Percentiles rank a stretch among this genome's conserved stretches.
Conservation (phyloP, 2,113 vertebrate species). For the Heptranchias perlo region DNA sequence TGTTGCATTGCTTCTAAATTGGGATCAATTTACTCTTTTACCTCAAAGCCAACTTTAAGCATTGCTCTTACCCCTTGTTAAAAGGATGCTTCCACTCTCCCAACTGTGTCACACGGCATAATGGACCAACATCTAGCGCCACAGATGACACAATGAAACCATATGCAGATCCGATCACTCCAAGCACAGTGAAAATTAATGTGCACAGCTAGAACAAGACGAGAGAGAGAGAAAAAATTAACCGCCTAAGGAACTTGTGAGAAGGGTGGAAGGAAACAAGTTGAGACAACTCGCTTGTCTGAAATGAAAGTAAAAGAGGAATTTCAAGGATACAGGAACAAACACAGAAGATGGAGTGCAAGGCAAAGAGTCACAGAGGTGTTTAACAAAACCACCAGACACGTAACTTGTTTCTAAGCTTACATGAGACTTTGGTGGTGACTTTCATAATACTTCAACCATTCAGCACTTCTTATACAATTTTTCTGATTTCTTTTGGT, state of each 20-base stretch:
- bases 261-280: background rate
- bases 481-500: background rate
- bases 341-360: background rate
- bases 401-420: no score
- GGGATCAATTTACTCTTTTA: background rate
- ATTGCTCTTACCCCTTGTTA: background rate
- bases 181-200: slow-evolving; percentile 2
- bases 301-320: background rate
- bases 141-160: slow-evolving; percentile 35
- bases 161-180: slow-evolving; percentile 15
- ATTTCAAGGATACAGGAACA: background rate
- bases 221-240: background rate
- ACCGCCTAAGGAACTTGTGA: background rate
- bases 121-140: slow-evolving; percentile 4
- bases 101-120: slow-evolving; percentile 23
- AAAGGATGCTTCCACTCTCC: slow-evolving; percentile 34
- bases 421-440: background rate
- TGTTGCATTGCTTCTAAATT: background rate
- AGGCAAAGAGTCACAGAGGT: background rate
- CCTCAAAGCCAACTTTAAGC: background rate
- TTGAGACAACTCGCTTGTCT: background rate
- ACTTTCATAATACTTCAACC: background rate
- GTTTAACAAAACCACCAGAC: background rate
- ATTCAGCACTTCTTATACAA: background rate
- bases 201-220: background rate